These are phyloP conservation scores for Pantelozetes paolii DNA, from an alignment of 2,888 invertebrate species.

Conservation along the genomic window DNA sequence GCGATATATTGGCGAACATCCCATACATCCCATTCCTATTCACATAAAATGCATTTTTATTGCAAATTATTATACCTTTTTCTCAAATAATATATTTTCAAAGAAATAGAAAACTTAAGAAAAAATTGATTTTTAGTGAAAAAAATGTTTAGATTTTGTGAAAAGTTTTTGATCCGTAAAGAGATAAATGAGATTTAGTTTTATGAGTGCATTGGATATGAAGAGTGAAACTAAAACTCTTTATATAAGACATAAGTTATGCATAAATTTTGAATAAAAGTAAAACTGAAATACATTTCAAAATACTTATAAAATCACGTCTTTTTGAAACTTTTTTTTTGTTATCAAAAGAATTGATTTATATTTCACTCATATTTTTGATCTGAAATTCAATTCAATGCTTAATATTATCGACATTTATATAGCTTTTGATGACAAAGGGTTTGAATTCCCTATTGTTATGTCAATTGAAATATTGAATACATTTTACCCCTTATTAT, in stretches of 20 bases:
- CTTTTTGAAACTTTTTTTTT: no score
- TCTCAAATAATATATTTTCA: not conserved
- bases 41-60: not conserved
- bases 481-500: no score
- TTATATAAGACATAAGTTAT: not conserved
- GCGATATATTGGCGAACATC: conserved; percentile 1
- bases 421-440: no score
- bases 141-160: not conserved
- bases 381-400: no score
- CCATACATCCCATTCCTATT: not conserved
- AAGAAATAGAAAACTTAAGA: not conserved
- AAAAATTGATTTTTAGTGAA: not conserved
- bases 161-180: conserved; percentile 2
- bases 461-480: no score
- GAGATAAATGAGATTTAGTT: conserved; percentile 15
- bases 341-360: no score
- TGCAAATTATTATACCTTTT: not conserved
- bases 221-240: not conserved
- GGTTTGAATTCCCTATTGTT: no score
- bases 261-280: not conserved
- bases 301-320: not conserved
- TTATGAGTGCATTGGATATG: not conserved
- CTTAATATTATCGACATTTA: not conserved
- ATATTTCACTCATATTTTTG: no score
- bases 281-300: not conserved